Base-by-base conservation (phyloP, 2,888 invertebrate species). In the Entomobrya proxima region DNA sequence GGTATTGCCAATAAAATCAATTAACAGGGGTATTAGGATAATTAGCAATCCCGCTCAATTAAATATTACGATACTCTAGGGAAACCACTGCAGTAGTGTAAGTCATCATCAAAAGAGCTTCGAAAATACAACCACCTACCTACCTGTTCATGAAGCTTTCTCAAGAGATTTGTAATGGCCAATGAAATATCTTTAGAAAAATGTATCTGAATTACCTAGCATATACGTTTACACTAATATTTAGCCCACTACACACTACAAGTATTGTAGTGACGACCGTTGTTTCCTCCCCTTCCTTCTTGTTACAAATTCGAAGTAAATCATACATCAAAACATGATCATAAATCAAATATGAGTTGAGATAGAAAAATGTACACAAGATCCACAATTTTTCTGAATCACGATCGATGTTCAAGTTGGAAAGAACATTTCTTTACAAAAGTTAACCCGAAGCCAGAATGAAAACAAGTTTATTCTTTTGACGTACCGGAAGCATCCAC, bases 11-110 rank as follows among this genome's bases (percentile, higher is more conserved):
- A 64, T 64, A n/a, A 64, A 64, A 37, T 64, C 64, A 35, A 64
- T 64, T 37, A 64, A 0, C 35, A 21, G 35, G 64, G 37, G 9
- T 64, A 35, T 64, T 35, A 37, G 18, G 64, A 35, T 64, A 64
- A 64, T 64, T 64, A 64, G 15, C 18, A 64, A 64, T 64, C 64
- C 35, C n/a, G 18, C 18, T 37, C 35, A 35, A 64, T 64, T 64
- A 37, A 64, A 64, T 64, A 18, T 35, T 64, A 64, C 21, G 18
- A 64, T 18, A 37, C 37, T 7, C 37, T 0, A 21, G 37, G 37
- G 37, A 37, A n/a, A 13, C 3, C 47, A 47, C 5, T 15, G 5
- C 47, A 15, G 3, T 47, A 2, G n/a, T 47, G n/a, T 9, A 15
- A 7, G 11, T n/a, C 15, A 9, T 47, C 47, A 47, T n/a, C 47